Evolutionary conservation across 2,797 vertebrate species (phyloP), one percentile per base, ranked within the genome.

Genomic region (Peromyscus eremicus): DNA sequence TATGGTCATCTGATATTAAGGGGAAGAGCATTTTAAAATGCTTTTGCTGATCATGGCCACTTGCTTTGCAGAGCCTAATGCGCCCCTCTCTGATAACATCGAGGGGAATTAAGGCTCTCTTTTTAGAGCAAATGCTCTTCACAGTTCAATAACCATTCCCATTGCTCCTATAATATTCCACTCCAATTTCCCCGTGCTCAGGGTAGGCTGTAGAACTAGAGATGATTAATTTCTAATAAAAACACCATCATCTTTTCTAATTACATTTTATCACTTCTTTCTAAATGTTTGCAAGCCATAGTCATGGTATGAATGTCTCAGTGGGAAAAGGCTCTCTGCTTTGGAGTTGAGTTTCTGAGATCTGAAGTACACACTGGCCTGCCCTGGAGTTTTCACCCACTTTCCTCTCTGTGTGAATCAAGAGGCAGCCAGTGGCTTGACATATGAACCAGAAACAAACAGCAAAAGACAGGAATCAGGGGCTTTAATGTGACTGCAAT

Each of bases 401-500:
- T 96, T 97, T 66, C 82, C 92, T 89, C 83, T 64, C 64, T 92
- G 86, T 96, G 84, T 96, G 94, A 95, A 96, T 87, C 95, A 97
- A 94, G 93, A 96, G 97, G 92, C 92, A 94, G 68, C n/a, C 84
- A 94, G 83, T 89, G 66, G 96, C 91, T 97, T 97, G 96, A 97
- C 96, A 97, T 80, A 95, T 97, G 96, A 98, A 97, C 97, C 97
- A 98, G 97, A 98, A 97, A 96, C 92, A 95, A 97, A 97, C 83
- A 97, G 97, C 86, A 49, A 97, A 98, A 96, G 97, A 97, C 97
- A 95, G 97, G 96, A 97, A 83, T 96, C 97, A 84, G 92, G 92
- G 81, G 87, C 86, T 84, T 94, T 89, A 96, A 95, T 98, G 97
- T 98, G 98, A 95, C 97, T 98, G 98, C 96, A 98, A 98, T 98